A percentile compares a stretch with the other conserved stretches of the same genome.
Conservation (phyloP, 2,797 vertebrate genomes). For the Prunella strophiata region DNA sequence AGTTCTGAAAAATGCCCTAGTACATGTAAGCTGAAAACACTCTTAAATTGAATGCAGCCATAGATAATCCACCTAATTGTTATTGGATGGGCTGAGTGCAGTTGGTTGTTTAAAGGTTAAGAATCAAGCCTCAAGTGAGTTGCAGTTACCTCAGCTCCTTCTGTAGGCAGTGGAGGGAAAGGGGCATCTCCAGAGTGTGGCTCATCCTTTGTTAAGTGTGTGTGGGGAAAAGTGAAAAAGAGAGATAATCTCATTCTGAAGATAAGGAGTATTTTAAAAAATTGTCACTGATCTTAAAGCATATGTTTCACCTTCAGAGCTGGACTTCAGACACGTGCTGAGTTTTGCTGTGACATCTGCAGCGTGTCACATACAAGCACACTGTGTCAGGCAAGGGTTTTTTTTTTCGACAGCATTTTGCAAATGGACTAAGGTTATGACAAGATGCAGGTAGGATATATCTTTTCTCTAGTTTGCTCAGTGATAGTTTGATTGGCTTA, state of each 20-base stretch:
- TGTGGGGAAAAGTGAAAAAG: neutral
- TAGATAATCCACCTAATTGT: neutral
- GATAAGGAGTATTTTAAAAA: neutral
- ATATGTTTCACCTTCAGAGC: neutral
- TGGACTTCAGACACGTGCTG: neutral
- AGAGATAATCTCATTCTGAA: neutral
- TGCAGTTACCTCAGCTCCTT: neutral
- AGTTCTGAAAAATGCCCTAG: neutral
- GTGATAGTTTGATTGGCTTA: conserved; percentile 71
- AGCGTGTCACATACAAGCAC: neutral
- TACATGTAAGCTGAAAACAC: neutral
- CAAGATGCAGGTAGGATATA: conserved; percentile 50
- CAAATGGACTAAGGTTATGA: conserved; percentile 56
- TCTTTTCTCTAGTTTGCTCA: conserved; percentile 73
- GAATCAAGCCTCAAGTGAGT: neutral
- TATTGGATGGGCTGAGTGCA: neutral
- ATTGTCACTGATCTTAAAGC: neutral
- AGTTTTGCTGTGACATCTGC: neutral
- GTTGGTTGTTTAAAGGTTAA: neutral
- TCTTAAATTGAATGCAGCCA: neutral
- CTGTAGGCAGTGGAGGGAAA: neutral
- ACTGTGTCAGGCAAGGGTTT: neutral
- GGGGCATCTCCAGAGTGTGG: neutral
- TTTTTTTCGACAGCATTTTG: neutral
- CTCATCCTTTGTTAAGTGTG: neutral